phyloP scores from a whole-genome alignment of 2,113 vertebrate genomes.

The Zosterops lateralis region DNA sequence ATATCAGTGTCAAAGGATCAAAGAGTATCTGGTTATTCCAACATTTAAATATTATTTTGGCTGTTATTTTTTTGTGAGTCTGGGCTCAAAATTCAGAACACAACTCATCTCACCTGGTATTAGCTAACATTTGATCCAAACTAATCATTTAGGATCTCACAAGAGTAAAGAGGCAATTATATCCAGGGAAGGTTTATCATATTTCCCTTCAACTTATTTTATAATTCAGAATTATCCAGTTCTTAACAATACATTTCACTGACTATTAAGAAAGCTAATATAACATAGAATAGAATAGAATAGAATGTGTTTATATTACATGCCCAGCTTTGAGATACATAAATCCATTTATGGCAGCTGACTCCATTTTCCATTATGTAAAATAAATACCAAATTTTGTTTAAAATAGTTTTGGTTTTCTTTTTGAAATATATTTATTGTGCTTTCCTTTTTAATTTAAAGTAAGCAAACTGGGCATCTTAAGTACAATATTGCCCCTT shows the following conservation, averaged over 20 bases:
- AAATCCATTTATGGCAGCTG: background rate
- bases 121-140: background rate
- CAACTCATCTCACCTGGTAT: background rate
- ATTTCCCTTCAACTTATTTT: background rate
- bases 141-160: background rate
- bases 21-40: background rate
- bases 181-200: background rate
- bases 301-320: background rate
- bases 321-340: background rate
- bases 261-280: background rate
- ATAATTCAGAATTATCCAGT: background rate
- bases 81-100: background rate
- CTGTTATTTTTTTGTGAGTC: background rate
- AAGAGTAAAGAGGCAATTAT: background rate
- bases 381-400: background rate
- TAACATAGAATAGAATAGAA: no score
- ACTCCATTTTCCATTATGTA: background rate
- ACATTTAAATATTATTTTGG: background rate
- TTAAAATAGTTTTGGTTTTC: rapidly evolving
- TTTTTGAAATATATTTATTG: background rate
- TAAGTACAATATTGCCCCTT: rapidly evolving
- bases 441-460: background rate
- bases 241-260: background rate
- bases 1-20: background rate
- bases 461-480: background rate